Evolutionary conservation across 2,113 vertebrate species (phyloP).

Genomic region (Sigmodon hispidus): DNA sequence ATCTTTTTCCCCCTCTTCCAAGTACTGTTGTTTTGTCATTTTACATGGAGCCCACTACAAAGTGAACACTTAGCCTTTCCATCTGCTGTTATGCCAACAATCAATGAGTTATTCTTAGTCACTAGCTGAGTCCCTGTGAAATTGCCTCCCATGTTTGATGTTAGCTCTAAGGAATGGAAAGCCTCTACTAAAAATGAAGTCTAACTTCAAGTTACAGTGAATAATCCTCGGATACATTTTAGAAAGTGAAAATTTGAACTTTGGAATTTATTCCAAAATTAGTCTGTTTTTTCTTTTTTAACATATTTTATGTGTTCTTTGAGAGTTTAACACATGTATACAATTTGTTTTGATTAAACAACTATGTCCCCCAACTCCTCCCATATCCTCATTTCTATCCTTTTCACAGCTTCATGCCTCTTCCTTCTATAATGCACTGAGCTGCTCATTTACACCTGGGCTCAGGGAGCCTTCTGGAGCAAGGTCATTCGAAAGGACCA

Average conservation of each 20-base stretch:
- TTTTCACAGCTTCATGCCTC: background rate
- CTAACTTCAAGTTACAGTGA: background rate
- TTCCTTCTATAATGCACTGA: background rate
- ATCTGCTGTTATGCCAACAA: no score
- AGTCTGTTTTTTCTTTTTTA: background rate
- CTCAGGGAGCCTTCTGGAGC: no score
- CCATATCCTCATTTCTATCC: background rate
- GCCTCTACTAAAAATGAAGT: background rate
- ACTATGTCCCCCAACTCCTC: background rate
- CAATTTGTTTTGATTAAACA: background rate
- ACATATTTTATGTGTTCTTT: background rate
- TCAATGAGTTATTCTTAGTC: background rate
- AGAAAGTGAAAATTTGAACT: background rate
- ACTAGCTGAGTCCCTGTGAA: no score
- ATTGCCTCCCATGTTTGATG: background rate
- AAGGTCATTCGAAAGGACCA: background rate
- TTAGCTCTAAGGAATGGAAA: background rate
- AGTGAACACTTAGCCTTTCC: accelerated
- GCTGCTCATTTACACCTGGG: background rate
- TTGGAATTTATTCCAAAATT: background rate
- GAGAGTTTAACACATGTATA: background rate
- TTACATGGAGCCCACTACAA: background rate
- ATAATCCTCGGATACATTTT: background rate
- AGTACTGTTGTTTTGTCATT: background rate
- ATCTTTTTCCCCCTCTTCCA: background rate